Evolutionary conservation across 2,888 invertebrate genomes (phyloP).

Genomic region (Acleris emargana): DNA sequence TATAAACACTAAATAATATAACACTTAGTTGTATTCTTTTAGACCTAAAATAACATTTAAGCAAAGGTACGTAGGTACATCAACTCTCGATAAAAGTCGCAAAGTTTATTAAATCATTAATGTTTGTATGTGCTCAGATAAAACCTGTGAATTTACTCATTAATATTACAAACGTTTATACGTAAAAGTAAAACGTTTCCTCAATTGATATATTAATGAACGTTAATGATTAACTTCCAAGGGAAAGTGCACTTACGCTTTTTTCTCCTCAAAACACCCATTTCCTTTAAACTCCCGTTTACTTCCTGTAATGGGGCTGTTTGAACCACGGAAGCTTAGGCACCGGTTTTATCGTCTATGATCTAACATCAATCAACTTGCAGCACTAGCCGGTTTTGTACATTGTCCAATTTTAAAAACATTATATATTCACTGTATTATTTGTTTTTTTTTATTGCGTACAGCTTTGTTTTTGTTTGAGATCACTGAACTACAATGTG

Average conservation of each 20-base stretch:
- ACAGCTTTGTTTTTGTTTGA: conserved; percentile 4
- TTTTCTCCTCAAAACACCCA: conserved; percentile 79
- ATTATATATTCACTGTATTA: conserved; percentile 8
- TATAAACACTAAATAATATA: too few species aligned
- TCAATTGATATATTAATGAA: too few species aligned
- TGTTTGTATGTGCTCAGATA: too few species aligned
- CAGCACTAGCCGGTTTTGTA: conserved; percentile 63
- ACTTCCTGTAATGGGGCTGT: conserved; percentile 57
- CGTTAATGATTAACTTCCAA: conserved; percentile 38
- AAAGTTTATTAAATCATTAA: too few species aligned
- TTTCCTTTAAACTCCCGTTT: conserved; percentile 59
- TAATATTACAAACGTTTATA: too few species aligned
- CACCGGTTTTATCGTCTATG: conserved; percentile 55
- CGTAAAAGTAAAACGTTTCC: too few species aligned
- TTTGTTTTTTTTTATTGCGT: conserved; percentile 1
- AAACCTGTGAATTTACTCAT: too few species aligned
- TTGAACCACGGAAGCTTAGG: conserved; percentile 48
- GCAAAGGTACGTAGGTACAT: too few species aligned
- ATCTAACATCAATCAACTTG: conserved; percentile 65
- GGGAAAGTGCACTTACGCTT: conserved; percentile 76
- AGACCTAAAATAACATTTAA: too few species aligned
- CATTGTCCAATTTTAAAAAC: conserved; percentile 63
- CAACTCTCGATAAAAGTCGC: too few species aligned
- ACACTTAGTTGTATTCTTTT: too few species aligned
- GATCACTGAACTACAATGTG: conserved; percentile 42